Conservation (phyloP, 2,888 invertebrate genomes). For the Drosophila falleni region DNA sequence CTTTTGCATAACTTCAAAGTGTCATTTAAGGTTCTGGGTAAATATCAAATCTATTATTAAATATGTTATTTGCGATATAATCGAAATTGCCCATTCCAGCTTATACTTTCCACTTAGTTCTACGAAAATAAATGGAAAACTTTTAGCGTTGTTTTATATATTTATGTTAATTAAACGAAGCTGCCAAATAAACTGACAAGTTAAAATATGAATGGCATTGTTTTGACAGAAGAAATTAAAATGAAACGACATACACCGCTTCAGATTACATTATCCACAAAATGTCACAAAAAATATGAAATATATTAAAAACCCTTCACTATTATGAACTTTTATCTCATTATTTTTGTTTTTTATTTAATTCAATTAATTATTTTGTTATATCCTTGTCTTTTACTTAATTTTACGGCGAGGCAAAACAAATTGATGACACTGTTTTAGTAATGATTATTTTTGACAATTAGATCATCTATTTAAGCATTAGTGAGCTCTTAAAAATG, state of each 20-base stretch:
- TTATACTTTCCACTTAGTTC: neutral
- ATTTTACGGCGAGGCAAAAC: neutral
- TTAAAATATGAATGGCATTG: neutral
- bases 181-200: neutral
- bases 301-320: neutral
- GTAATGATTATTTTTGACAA: no score
- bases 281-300: neutral
- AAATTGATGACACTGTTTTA: neutral
- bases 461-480: no score
- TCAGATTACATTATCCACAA: neutral
- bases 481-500: no score
- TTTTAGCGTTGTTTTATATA: neutral
- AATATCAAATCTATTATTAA: neutral
- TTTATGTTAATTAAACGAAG: neutral
- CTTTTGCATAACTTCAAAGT: neutral
- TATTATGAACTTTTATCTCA: neutral
- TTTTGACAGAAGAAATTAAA: neutral
- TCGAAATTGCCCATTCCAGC: neutral
- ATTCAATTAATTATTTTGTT: neutral
- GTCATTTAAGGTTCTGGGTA: no score
- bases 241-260: neutral
- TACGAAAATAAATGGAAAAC: neutral
- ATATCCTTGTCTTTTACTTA: no score
- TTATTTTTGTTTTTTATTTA: neutral
- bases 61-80: neutral